These are phyloP conservation scores for Hylaea fasciaria DNA, from an alignment of 2,888 invertebrate species.

Conservation along the genomic window DNA sequence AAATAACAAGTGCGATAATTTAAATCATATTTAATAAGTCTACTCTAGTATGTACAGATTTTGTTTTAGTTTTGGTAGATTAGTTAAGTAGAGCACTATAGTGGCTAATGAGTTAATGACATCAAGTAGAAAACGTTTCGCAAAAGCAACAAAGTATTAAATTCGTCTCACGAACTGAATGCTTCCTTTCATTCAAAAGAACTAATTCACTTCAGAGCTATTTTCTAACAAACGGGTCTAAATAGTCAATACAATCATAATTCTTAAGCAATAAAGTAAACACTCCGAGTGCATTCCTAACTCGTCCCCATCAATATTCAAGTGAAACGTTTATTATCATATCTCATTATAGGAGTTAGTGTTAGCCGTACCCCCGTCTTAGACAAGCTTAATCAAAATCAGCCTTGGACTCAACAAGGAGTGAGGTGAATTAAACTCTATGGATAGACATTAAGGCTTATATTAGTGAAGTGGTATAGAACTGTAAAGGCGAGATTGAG, in stretches of 20 bases:
- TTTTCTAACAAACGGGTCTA: conserved; percentile 18
- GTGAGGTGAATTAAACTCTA: conserved; percentile 49
- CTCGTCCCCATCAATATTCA: conserved; percentile 83
- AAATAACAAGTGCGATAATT: no score
- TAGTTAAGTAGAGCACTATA: no score
- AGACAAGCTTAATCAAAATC: conserved; percentile 42
- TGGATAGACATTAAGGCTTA: conserved; percentile 34
- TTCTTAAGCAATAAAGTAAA: conserved; percentile 68
- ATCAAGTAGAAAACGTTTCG: no score
- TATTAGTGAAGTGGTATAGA: conserved; percentile 48
- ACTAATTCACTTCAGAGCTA: not conserved
- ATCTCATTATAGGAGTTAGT: conserved; percentile 85
- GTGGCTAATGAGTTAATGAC: no score
- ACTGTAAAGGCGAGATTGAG: conserved; percentile 80
- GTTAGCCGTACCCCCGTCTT: conserved; percentile 78
- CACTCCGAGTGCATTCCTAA: conserved; percentile 78
- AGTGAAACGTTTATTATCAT: conserved; percentile 83
- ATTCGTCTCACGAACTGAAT: no score
- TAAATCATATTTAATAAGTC: no score
- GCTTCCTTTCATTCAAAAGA: no score
- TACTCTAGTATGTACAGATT: no score
- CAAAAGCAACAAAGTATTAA: no score
- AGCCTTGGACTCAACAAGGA: conserved; percentile 31
- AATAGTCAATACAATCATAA: conserved; percentile 34
- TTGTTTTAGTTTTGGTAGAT: no score